Evolutionary conservation across 2,113 vertebrate species (phyloP), one percentile per base, ranked within the genome.

Genomic region (Cyprinodon tularosa): DNA sequence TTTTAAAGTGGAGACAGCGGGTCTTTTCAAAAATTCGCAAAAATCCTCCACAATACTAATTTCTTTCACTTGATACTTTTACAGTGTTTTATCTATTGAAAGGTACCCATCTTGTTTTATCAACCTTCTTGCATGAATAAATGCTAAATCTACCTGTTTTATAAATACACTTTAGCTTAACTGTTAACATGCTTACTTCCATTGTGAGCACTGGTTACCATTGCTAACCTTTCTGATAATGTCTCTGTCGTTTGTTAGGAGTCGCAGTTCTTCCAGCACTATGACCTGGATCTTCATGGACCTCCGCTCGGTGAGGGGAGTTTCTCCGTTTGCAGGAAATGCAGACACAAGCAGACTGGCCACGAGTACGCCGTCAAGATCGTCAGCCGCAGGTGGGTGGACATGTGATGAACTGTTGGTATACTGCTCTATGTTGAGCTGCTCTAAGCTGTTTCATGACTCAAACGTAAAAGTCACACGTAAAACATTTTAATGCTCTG

Each of bases 281-380:
- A 98, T 4, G 96, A 97, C 82, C 92, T 98, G 81, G 95, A 95
- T 86, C 92, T 97, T 48, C 93, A 94, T 40, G 95, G 95, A 29
- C 81, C 94, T 0, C 96, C 96, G 0, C 88, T 98, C 59, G 97
- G 96, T 0, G 95, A 96, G 72, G 97, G 97, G 1, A 97, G 97
- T 82, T 97, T 97, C 86, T 98, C 96, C 0, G 94, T 97, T 72
- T 98, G 97, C 90, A 94, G 96, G 60, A 95, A 93, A 68, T 98
- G 97, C 84, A 91, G 88, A 68, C 96, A 97, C 89, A 96, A 93
- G 65, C 96, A 96, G 85, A 96, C 70, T 0, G 95, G 94, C 48
- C 92, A 94, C 8, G 96, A 97, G 74, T 97, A 95, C 0, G 96
- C 97, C 0, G 97, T 97, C 69, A 98, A 98, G 92, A 98, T 98